These are phyloP conservation scores for Monodelphis domestica DNA, from an alignment of 2,797 vertebrate species.

Conservation along the genomic window DNA sequence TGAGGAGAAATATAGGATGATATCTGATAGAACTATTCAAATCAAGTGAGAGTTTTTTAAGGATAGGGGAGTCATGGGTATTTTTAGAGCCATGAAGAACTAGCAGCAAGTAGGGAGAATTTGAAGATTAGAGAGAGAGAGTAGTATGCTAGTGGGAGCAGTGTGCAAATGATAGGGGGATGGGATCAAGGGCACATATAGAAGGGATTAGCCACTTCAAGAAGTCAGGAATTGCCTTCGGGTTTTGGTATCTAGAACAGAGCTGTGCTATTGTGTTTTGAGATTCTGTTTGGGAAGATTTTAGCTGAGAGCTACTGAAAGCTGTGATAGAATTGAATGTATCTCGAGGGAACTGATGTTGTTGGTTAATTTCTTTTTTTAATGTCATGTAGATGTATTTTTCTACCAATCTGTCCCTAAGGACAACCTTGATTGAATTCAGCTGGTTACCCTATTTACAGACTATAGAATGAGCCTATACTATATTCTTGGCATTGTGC, in stretches of 20 bases:
- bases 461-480: constrained; percentile 47
- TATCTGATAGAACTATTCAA: too few species aligned
- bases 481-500: constrained; percentile 65
- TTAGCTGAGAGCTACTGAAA: constrained; percentile 62
- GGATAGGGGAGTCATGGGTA: too few species aligned
- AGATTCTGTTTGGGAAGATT: constrained; percentile 63
- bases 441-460: constrained; percentile 72
- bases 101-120: too few species aligned
- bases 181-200: background rate
- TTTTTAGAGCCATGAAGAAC: too few species aligned
- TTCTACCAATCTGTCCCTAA: constrained; percentile 63
- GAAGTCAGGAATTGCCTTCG: background rate
- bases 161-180: too few species aligned
- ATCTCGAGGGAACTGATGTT: constrained; percentile 62
- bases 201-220: background rate
- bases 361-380: constrained; percentile 72
- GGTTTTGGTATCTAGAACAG: constrained; percentile 23
- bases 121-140: too few species aligned
- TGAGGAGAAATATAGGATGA: too few species aligned
- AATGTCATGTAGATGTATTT: constrained; percentile 72
- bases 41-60: too few species aligned
- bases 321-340: constrained; percentile 57
- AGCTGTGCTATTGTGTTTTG: constrained; percentile 57
- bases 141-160: too few species aligned
- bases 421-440: constrained; percentile 69